Evolutionary conservation across 2,888 invertebrate genomes (phyloP).

Genomic region (Oscheius myriophilus): DNA sequence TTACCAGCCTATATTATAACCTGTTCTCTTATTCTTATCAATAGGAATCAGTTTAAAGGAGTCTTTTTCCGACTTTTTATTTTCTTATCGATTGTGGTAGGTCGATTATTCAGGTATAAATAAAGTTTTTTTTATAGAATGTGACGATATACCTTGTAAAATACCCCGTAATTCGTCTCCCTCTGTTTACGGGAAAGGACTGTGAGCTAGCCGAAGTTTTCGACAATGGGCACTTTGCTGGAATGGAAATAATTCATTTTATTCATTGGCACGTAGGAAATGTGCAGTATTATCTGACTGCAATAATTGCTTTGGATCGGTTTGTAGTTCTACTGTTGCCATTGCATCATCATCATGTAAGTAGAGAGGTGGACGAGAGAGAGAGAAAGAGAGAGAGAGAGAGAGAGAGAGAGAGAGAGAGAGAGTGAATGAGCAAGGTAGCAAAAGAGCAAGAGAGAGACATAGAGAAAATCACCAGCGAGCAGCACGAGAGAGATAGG

Average conservation of each 20-base stretch:
- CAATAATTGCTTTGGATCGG: constrained; percentile 22
- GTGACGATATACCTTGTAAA: constrained; percentile 23
- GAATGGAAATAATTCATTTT: constrained; percentile 17
- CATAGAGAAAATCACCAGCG: no score
- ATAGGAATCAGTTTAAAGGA: no score
- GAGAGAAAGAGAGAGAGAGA: no score
- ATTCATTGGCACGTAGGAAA: constrained; percentile 24
- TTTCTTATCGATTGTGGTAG: no score
- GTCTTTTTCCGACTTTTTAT: no score
- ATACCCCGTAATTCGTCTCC: constrained; percentile 15
- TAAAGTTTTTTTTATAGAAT: neutral
- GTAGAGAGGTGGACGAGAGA: neutral
- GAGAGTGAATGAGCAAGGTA: no score
- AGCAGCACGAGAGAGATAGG: no score
- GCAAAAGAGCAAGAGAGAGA: no score
- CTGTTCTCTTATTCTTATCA: no score
- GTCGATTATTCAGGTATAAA: no score
- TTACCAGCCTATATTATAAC: no score
- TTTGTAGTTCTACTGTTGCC: constrained; percentile 10
- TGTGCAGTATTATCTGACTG: neutral
- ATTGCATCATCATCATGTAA: constrained; percentile 1
- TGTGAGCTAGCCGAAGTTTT: constrained; percentile 1
- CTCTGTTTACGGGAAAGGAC: constrained; percentile 1
- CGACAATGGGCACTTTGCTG: neutral
- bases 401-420: no score